Evolutionary conservation across 2,888 invertebrate genomes (phyloP), one percentile per base, ranked within the genome.

Genomic region (Himalopsyche tibetana): DNA sequence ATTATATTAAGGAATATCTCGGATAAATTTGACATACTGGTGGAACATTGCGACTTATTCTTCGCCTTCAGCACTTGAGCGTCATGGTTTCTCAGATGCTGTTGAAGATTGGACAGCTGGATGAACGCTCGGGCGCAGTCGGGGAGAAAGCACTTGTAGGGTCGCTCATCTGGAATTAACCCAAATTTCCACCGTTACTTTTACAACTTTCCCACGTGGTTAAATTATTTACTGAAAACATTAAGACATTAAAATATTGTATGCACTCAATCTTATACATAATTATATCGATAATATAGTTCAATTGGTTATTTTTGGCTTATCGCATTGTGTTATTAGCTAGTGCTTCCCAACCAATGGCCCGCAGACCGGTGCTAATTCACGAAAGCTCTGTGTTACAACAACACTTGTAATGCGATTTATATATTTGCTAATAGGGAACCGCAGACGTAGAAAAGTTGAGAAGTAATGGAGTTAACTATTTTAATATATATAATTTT

Each of bases 61-160:
- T 98, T 98, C 90, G 98, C 98, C 89, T 98, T 95, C 91, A 98
- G 98, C 89, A 98, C 97, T 92, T 98, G 98, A 87, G 98, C 98
- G 91, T 98, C 99, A 93, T 99, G 98, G 93, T 98, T 99, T 89
- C 98, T 94, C 89, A 98, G 95, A 92, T 99, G 98, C 91, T 99
- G 99, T 91, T 99, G 98, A 17, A 99, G 95, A 92, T 99, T 99
- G 86, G 98, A 98, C 90, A 99, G 95, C 93, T 99, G 99, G 91
- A 98, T 99, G 94, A 99, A 99, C 89, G 98, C 98, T 90, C 98
- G 94, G 84, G 98, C 98, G 92, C 99, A 99, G 91, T 98, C 98
- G 85, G 98, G 97, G 90, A 98, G 95, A 92, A 98, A 98, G 92
- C 99, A 99, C 93, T 98, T 98, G 94, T 99, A 99, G 82, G 99